Conservation (phyloP, 2,797 vertebrate species). For the Leptodactylus fallax region DNA sequence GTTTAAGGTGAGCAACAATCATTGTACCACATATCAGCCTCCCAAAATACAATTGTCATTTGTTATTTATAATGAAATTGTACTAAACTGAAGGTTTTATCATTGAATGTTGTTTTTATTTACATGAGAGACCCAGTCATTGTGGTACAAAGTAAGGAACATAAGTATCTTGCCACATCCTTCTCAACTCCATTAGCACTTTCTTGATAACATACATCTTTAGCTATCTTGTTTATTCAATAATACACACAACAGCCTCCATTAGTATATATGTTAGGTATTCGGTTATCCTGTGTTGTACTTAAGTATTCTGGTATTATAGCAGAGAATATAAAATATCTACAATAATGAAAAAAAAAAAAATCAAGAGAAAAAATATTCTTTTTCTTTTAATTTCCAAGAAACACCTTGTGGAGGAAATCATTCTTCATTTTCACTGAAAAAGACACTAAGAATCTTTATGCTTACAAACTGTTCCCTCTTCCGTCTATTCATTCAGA, state of each 20-base stretch:
- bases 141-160: not conserved
- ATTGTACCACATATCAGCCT: no score
- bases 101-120: not conserved
- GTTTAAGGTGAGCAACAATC: not conserved
- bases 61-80: not conserved
- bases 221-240: not conserved
- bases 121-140: not conserved
- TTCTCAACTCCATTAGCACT: not conserved
- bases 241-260: not conserved
- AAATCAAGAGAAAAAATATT: no score
- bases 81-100: not conserved
- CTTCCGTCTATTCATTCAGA: not conserved
- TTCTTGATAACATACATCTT: not conserved
- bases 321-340: not conserved
- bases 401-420: not conserved
- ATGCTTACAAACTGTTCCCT: constrained; percentile 10
- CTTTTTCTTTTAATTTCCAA: not conserved
- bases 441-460: constrained; percentile 6
- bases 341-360: not conserved
- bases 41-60: not conserved
- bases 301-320: not conserved
- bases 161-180: not conserved
- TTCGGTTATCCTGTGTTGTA: not conserved
- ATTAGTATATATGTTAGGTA: not conserved
- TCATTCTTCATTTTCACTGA: not conserved